Percentiles rank a stretch among this genome's conserved stretches.
These are phyloP conservation scores for Bufo gargarizans DNA, from an alignment of 2,113 vertebrate genomes.

Conservation along the genomic window DNA sequence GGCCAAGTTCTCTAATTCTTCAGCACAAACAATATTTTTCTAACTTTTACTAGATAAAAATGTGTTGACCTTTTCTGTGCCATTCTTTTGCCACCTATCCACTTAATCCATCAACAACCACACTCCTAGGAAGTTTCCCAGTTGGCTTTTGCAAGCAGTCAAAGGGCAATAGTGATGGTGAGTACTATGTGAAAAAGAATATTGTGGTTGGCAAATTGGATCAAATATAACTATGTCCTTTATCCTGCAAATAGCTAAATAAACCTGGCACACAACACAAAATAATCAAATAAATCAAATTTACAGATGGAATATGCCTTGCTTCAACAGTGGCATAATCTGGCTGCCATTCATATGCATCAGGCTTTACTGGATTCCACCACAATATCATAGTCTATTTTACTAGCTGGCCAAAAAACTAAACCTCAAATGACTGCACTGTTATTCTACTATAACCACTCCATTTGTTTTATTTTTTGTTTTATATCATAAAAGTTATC, in stretches of 20 bases:
- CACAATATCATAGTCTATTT: background rate
- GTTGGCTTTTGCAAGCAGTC: background rate
- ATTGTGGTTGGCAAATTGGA: background rate
- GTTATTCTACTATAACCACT: background rate
- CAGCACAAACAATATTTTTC: conserved; percentile 44
- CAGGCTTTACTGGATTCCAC: background rate
- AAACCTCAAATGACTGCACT: background rate
- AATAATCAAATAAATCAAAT: background rate
- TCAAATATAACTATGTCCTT: background rate
- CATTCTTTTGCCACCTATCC: conserved; percentile 31
- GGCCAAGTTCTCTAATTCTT: background rate
- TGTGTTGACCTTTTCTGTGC: conserved; percentile 40
- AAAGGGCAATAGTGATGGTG: conserved; percentile 6
- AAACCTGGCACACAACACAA: background rate
- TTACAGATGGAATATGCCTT: background rate
- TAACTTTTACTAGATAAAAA: conserved; percentile 34
- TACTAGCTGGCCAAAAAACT: background rate
- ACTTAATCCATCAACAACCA: conserved; percentile 36
- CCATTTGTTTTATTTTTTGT: background rate
- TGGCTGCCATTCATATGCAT: background rate
- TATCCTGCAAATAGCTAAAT: background rate
- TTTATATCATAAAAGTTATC: background rate
- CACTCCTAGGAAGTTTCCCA: conserved; percentile 35
- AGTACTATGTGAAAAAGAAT: background rate
- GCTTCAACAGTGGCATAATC: background rate